Evolutionary conservation across 2,888 invertebrate genomes (phyloP), one percentile per base, ranked within the genome.

Genomic region (Phaedon cochleariae): DNA sequence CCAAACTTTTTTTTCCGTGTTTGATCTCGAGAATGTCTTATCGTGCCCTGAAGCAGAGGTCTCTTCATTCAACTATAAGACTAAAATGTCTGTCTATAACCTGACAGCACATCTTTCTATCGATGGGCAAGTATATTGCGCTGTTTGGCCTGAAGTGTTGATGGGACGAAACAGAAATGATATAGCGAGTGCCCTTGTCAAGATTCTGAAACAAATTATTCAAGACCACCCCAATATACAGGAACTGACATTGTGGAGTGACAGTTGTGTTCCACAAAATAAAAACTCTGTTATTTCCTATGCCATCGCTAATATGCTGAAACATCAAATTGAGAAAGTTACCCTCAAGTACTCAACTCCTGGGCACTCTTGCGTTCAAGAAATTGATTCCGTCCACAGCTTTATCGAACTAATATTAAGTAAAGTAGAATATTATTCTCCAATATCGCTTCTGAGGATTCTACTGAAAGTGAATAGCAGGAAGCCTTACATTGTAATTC

Each of bases 311-410:
- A 4, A 29, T 7, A 6, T 29, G 5, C 4, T 29, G 29, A 29
- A 29, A 6, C 29, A 4, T 29, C 21, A 41, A 41, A 2, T 54
- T n/a, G 46, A 63, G 29, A 51, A 58, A 17, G 66, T 73, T 17
- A 67, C 60, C 22, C 71, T 75, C 66, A 74, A 74, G 62, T 76
- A 58, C 69, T 76, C 70, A 21, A 67, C 64, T 29, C 71, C 73
- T n/a, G 72, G 76, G n/a, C 73, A 74, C 53, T 73, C 71, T 6
- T 69, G 63, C 48, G 57, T 72, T 15, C 74, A 75, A 52, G 72
- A 76, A 65, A 65, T 74, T n/a, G 72, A 74, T 64, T 22, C 59
- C 12, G 60, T 67, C 5, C 65, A 70, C 63, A 72, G 70, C 54
- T 52, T 20, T 22, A 68, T 70, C 51, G 68, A 70, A 58, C 20